These are phyloP conservation scores for Hormaphis cornu DNA, from an alignment of 1,140 invertebrate species.

Conservation along the genomic window DNA sequence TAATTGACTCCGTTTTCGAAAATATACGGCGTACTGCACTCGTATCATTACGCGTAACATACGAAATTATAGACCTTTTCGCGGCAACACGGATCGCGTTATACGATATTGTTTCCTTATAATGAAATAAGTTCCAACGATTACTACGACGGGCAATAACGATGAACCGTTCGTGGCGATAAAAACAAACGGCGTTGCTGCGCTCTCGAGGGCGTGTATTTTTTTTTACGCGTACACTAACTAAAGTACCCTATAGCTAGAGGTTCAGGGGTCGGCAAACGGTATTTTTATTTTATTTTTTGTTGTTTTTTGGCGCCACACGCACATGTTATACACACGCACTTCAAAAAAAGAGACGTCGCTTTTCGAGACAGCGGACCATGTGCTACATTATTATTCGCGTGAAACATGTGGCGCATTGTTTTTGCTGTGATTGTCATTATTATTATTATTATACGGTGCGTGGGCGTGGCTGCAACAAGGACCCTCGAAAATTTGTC, in stretches of 20 bases:
- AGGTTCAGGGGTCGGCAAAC: not conserved
- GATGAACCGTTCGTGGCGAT: not conserved
- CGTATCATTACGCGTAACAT: not conserved
- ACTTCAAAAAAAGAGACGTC: not conserved
- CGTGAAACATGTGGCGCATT: conserved; percentile 9
- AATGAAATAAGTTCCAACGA: not conserved
- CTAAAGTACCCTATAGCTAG: too few relatives aligned
- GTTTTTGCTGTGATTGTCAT: not conserved
- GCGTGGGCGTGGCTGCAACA: not conserved
- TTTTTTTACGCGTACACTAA: not conserved
- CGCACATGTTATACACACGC: not conserved
- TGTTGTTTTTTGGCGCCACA: conserved; percentile 32
- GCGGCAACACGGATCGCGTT: conserved; percentile 5
- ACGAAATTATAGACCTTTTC: conserved; percentile 20
- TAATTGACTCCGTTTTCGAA: conserved; percentile 10
- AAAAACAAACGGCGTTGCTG: not conserved
- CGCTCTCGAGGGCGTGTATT: not conserved
- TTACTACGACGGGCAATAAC: not conserved
- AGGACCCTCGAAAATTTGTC: conserved; percentile 21
- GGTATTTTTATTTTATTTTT: too few relatives aligned
- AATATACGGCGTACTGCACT: not conserved
- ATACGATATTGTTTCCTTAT: not conserved
- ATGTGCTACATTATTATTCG: not conserved
- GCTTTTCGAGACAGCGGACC: too few relatives aligned
- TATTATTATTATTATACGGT: not conserved